Conservation (phyloP, 2,888 invertebrate species). For the Pilophorus perplexus region DNA sequence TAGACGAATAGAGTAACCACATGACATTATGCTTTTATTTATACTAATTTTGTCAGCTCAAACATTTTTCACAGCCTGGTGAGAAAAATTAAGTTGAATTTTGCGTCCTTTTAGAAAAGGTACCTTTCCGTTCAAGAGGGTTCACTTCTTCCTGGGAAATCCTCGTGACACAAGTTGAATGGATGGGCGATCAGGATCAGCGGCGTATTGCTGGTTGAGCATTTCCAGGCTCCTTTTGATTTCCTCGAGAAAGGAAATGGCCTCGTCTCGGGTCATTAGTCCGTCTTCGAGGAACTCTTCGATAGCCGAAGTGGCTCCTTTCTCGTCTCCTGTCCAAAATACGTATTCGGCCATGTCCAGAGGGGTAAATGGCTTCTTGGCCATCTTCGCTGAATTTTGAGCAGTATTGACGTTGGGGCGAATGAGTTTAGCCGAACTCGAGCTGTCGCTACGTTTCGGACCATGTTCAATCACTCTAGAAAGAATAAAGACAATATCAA, state of each 20-base stretch:
- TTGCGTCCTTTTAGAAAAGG: no score
- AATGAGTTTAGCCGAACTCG: neutral
- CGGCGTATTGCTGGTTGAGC: constrained; percentile 61
- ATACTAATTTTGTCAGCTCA: no score
- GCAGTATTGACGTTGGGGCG: neutral
- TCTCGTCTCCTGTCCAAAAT: constrained; percentile 78
- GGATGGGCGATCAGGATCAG: constrained; percentile 17
- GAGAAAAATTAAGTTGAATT: no score
- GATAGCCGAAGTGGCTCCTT: constrained; percentile 71
- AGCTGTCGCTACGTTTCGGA: constrained; percentile 11
- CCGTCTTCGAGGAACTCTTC: constrained; percentile 75
- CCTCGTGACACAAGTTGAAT: constrained; percentile 13
- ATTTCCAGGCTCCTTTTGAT: constrained; percentile 72
- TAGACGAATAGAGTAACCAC: no score
- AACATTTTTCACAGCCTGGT: no score
- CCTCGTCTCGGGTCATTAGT: constrained; percentile 71
- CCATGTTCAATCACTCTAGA: constrained; percentile 32
- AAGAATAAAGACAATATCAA: neutral
- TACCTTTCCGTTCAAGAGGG: no score
- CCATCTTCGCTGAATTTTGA: neutral
- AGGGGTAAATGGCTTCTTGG: constrained; percentile 57
- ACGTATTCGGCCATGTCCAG: constrained; percentile 79
- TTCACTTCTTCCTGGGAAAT: constrained; percentile 1
- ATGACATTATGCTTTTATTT: no score
- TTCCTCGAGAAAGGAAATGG: constrained; percentile 70